Evolutionary conservation across 2,113 vertebrate genomes (phyloP).

Genomic region (Euleptes europaea): DNA sequence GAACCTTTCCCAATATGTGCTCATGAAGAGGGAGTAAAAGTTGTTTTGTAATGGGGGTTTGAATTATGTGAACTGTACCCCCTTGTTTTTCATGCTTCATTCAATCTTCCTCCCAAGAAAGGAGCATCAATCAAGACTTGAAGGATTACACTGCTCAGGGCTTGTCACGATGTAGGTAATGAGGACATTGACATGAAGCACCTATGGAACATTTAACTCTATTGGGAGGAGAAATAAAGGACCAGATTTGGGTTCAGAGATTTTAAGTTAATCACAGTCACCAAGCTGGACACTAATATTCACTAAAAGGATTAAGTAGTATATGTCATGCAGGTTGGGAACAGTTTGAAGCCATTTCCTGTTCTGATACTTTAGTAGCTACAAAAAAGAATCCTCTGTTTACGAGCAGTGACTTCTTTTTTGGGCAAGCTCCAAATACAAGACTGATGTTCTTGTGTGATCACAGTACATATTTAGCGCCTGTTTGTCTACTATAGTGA

Average conservation of each 20-base stretch:
- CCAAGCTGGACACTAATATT: background rate
- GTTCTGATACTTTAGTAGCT: too few relatives aligned
- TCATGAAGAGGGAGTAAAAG: background rate
- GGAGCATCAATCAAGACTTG: background rate
- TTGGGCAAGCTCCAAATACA: too few relatives aligned
- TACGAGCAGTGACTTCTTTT: too few relatives aligned
- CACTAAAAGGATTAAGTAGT: background rate
- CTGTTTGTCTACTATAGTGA: too few relatives aligned
- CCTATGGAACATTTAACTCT: background rate
- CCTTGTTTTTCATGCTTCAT: background rate
- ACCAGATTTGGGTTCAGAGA: background rate
- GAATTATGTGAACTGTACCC: background rate
- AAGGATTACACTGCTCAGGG: background rate
- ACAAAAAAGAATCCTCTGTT: too few relatives aligned
- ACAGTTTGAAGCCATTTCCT: background rate
- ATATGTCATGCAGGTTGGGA: background rate
- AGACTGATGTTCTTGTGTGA: too few relatives aligned
- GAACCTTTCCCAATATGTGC: background rate
- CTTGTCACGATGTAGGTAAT: background rate
- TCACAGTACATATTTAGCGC: too few relatives aligned
- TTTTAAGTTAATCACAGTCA: background rate
- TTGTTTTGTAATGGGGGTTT: background rate
- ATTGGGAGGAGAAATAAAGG: background rate
- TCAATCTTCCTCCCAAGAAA: conserved; percentile 1
- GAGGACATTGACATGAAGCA: background rate